Evolutionary conservation across 1,140 invertebrate species (phyloP).

Genomic region (Cyclargus thomasi): DNA sequence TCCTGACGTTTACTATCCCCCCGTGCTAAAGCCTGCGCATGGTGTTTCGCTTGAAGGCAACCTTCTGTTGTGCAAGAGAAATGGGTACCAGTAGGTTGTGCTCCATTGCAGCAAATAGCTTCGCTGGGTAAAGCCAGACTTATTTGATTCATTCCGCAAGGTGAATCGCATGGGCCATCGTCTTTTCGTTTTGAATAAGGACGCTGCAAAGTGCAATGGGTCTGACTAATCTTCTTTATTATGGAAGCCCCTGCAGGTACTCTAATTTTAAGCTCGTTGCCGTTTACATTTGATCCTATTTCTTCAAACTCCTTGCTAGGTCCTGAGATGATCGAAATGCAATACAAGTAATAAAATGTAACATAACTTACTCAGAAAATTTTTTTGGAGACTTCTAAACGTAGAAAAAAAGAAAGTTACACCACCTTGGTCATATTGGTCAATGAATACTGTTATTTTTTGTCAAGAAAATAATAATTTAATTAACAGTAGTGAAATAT

Average conservation of each 20-base stretch:
- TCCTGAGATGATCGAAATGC: constrained; percentile 46
- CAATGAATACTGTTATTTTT: no score
- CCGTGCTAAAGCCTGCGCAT: constrained; percentile 41
- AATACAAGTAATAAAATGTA: not conserved
- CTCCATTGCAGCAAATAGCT: constrained; percentile 45
- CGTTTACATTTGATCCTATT: constrained; percentile 55
- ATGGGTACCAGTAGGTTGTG: constrained; percentile 52
- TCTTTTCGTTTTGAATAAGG: constrained; percentile 45
- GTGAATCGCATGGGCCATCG: constrained; percentile 45
- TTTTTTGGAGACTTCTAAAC: no score
- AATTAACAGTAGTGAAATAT: not conserved
- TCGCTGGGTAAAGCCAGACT: constrained; percentile 54
- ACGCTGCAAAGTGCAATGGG: constrained; percentile 55
- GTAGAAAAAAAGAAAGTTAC: no score
- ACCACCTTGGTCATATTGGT: no score
- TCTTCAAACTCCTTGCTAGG: constrained; percentile 64
- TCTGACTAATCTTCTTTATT: constrained; percentile 69
- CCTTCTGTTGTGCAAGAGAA: constrained; percentile 65
- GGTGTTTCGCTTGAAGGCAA: constrained; percentile 48
- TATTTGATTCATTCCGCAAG: constrained; percentile 66
- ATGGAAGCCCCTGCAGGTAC: constrained; percentile 54
- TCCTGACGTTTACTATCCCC: constrained; percentile 41
- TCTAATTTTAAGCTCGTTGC: constrained; percentile 66
- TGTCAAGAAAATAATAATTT: no score
- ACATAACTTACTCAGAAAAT: no score